phyloP scores from a whole-genome alignment of 2,113 vertebrate genomes.

The Varanus salvator region DNA sequence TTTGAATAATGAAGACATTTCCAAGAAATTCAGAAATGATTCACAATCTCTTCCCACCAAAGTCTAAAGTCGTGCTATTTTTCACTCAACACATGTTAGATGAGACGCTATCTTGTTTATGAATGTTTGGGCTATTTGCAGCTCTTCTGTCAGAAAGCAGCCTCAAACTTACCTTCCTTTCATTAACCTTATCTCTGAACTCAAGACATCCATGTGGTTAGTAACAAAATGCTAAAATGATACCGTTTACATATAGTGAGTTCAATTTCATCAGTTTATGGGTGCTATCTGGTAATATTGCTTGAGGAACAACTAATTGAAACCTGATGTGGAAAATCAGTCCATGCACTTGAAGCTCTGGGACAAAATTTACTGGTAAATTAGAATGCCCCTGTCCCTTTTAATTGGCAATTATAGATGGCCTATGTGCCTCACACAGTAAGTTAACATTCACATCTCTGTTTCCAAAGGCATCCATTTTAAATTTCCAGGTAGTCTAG shows the following conservation, averaged over 20 bases:
- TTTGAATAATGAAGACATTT: conserved; percentile 31
- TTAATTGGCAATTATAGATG: not conserved
- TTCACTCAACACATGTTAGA: conserved; percentile 5
- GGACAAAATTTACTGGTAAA: not conserved
- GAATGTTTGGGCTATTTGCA: conserved; percentile 23
- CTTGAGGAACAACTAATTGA: not conserved
- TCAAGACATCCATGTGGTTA: conserved; percentile 12
- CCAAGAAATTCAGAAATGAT: conserved; percentile 32
- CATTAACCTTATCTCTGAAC: conserved; percentile 27
- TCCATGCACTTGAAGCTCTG: not conserved
- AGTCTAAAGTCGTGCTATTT: not conserved
- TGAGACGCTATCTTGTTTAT: not conserved
- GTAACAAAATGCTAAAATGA: not conserved
- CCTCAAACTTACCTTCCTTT: not conserved
- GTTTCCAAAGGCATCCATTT: not conserved
- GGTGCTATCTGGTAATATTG: not conserved
- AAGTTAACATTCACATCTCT: accelerated
- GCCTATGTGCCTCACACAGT: not conserved
- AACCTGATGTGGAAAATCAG: not conserved
- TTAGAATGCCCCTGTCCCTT: not conserved
- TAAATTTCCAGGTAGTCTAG: conserved; percentile 1
- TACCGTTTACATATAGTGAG: not conserved
- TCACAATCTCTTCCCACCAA: conserved; percentile 15
- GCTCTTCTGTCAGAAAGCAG: not conserved
- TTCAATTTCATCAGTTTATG: not conserved